These are phyloP conservation scores for Symphodus melops DNA, from an alignment of 2,113 vertebrate genomes.

Conservation along the genomic window DNA sequence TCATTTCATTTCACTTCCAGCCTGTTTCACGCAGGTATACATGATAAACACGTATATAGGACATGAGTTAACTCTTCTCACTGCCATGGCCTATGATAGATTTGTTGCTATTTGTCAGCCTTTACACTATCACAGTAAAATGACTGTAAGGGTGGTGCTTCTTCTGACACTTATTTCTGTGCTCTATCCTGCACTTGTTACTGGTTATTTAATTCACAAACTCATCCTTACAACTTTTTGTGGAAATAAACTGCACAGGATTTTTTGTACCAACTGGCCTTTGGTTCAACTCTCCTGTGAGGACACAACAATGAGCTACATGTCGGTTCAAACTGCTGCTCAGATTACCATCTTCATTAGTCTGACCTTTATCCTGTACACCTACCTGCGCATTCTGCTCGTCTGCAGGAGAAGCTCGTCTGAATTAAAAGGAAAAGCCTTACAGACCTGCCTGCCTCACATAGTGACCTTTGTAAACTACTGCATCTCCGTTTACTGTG, in stretches of 20 bases:
- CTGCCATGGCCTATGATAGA: neutral
- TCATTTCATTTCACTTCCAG: neutral
- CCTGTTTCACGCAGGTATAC: neutral
- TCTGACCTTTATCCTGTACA: neutral
- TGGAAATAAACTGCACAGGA: neutral
- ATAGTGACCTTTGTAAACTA: neutral
- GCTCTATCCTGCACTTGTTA: neutral
- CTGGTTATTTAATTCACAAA: neutral
- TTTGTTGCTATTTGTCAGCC: neutral
- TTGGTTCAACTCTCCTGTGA: neutral
- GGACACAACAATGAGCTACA: neutral
- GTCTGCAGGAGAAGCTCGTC: neutral
- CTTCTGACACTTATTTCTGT: neutral
- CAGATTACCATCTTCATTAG: neutral
- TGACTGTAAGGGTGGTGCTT: neutral
- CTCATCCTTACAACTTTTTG: neutral
- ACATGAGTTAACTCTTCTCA: neutral
- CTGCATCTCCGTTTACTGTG: neutral
- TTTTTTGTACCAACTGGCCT: neutral
- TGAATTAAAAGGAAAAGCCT: neutral
- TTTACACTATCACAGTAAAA: neutral
- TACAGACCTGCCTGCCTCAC: neutral
- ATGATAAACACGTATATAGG: neutral
- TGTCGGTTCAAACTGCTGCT: neutral
- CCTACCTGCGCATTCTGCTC: neutral